Conservation (phyloP, 2,888 invertebrate genomes). For the Coenonympha glycerion region DNA sequence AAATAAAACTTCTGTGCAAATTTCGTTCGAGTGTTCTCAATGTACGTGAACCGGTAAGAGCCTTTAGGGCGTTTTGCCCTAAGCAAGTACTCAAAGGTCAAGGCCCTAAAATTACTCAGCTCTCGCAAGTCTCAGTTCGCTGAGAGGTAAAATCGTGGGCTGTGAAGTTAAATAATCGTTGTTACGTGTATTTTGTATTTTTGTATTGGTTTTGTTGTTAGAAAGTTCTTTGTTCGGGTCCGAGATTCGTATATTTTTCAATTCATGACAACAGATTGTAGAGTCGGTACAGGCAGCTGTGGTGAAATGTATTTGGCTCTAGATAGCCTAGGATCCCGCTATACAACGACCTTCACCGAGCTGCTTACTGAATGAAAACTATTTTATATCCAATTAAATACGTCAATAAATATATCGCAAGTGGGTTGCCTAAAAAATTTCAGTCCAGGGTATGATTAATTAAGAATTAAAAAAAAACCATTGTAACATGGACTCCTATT, state of each 20-base stretch:
- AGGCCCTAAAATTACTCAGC: constrained; percentile 24
- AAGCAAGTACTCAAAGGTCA: constrained; percentile 29
- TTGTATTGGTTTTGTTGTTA: background rate
- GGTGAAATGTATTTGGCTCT: too few relatives aligned
- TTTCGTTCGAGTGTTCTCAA: constrained; percentile 21
- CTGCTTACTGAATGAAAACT: too few relatives aligned
- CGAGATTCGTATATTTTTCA: background rate
- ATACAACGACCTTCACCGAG: too few relatives aligned
- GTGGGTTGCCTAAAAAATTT: too few relatives aligned
- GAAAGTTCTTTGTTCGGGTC: background rate
- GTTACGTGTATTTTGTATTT: background rate
- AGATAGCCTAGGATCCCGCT: too few relatives aligned
- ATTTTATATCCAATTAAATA: too few relatives aligned
- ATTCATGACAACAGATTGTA: too few relatives aligned
- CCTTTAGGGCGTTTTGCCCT: constrained; percentile 25
- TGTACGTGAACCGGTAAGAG: constrained; percentile 22
- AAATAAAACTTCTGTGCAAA: constrained; percentile 14
- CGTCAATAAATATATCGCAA: too few relatives aligned
- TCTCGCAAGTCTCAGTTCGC: constrained; percentile 22
- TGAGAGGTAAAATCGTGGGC: constrained; percentile 18
- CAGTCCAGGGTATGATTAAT: too few relatives aligned
- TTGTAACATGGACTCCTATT: too few relatives aligned
- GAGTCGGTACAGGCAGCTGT: too few relatives aligned
- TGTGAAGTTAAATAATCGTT: constrained; percentile 16
- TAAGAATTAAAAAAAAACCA: too few relatives aligned